Evolutionary conservation across 1,140 invertebrate species (phyloP), one percentile per base, ranked within the genome.

Genomic region (Propsilocerus akamusi): DNA sequence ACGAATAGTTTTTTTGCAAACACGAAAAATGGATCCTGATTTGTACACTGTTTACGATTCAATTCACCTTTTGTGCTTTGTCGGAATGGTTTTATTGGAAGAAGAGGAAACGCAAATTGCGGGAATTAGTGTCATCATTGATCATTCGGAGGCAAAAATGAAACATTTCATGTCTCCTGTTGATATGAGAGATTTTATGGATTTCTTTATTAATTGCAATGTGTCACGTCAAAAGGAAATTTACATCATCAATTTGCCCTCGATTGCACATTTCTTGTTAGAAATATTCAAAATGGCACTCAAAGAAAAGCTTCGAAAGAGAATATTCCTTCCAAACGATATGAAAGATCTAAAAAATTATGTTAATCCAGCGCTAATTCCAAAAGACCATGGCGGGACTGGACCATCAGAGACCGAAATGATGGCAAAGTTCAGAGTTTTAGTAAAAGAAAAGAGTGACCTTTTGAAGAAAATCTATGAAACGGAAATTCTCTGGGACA

Each of bases 81-180:
- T 41, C 2, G 3, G 17, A 20, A 20, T 20, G 22, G 4, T 17
- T 7, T 17, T 41, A 4, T 20, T 41, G 6, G 34, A 41, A 20
- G 34, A 41, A 41, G 34, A 41, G 22, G 34, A 41, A 20, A 41
- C 34, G 5, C 34, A 41, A 41, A 41, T 41, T 41, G n/a, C 34
- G 5, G 34, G 34, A 17, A 20, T 41, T 20, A 41, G 14, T 7
- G 5, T 41, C 10, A 41, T 41, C 22, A 20, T 20, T 41, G 34
- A 41, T 20, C 34, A 41, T 4, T 20, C 17, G 22, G 34, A 41
- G 14, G 22, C 22, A 7, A 41, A 14, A 5, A 20, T 20, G 10
- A 41, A 41, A 20, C 34, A 41, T 17, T 17, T 41, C 5, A 20
- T 41, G 14, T 4, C 22, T 5, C 34, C 34, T 2, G 22, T 20